phyloP scores from a whole-genome alignment of 2,888 invertebrate genomes.

The Epirrhoe tristata region DNA sequence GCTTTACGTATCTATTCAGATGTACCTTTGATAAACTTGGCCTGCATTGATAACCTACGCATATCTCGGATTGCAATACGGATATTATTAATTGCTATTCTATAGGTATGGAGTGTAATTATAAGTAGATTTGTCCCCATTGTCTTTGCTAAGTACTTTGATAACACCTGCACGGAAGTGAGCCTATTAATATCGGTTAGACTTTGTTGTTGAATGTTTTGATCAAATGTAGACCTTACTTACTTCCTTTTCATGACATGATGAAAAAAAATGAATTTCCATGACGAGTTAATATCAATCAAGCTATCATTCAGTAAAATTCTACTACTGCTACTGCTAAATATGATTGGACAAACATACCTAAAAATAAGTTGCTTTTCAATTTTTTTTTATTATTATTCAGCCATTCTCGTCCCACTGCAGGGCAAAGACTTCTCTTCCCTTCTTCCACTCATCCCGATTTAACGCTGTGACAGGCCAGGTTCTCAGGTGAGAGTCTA shows the following conservation, averaged over 20 bases:
- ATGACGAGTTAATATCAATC: too few relatives aligned
- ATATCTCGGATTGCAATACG: slow-evolving; percentile 13
- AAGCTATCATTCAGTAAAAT: too few relatives aligned
- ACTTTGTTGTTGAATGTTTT: not conserved
- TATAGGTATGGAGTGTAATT: slow-evolving; percentile 30
- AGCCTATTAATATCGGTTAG: slow-evolving; percentile 8
- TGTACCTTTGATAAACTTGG: slow-evolving; percentile 9
- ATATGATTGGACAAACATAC: too few relatives aligned
- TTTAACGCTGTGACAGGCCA: too few relatives aligned
- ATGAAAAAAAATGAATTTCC: not conserved
- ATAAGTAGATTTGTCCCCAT: slow-evolving; percentile 24
- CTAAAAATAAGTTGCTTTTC: too few relatives aligned
- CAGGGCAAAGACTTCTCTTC: too few relatives aligned
- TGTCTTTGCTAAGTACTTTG: slow-evolving; percentile 29
- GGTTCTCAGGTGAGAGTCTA: too few relatives aligned
- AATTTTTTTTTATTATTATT: too few relatives aligned
- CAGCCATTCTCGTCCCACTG: too few relatives aligned
- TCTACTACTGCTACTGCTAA: too few relatives aligned
- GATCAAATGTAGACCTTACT: not conserved
- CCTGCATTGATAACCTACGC: slow-evolving; percentile 11
- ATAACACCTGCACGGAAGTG: slow-evolving; percentile 64
- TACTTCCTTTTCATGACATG: not conserved
- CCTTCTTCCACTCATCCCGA: too few relatives aligned
- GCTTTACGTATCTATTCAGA: not conserved
- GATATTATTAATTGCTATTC: slow-evolving; percentile 19